Evolutionary conservation across 1,140 invertebrate genomes (phyloP).

Genomic region (Stegodyphus mimosarum): DNA sequence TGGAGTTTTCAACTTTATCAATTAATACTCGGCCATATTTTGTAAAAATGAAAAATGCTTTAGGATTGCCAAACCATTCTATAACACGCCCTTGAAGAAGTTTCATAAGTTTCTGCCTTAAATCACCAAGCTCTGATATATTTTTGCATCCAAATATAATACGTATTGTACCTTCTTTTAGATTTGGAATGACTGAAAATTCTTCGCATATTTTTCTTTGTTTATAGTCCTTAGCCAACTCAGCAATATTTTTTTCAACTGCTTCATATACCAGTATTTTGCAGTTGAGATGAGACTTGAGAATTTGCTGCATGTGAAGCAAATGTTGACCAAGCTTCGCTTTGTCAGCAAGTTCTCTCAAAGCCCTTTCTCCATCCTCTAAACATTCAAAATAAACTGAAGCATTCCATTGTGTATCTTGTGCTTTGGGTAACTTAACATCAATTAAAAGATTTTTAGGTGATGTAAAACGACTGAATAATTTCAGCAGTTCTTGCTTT

Average conservation of each 20-base stretch:
- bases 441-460: slow-evolving; percentile 21
- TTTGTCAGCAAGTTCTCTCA: not conserved
- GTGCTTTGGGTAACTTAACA: slow-evolving; percentile 7
- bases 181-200: not conserved
- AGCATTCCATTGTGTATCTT: slow-evolving; percentile 14
- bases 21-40: not conserved
- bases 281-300: slow-evolving; percentile 18
- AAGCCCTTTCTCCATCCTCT: slow-evolving; percentile 32
- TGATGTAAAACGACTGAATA: not conserved
- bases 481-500: not conserved
- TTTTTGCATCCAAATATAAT: slow-evolving; percentile 8
- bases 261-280: not conserved
- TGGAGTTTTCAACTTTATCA: not conserved
- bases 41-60: slow-evolving; percentile 7
- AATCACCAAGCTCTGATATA: not conserved
- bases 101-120: not conserved
- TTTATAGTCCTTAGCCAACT: not conserved
- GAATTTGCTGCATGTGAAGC: not conserved
- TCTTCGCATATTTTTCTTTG: not conserved
- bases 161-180: not conserved
- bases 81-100: slow-evolving; percentile 14
- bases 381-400: slow-evolving; percentile 26
- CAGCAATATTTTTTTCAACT: not conserved
- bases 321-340: not conserved
- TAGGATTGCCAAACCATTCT: not conserved